phyloP scores from a whole-genome alignment of 2,797 vertebrate species.

The Anableps anableps region DNA sequence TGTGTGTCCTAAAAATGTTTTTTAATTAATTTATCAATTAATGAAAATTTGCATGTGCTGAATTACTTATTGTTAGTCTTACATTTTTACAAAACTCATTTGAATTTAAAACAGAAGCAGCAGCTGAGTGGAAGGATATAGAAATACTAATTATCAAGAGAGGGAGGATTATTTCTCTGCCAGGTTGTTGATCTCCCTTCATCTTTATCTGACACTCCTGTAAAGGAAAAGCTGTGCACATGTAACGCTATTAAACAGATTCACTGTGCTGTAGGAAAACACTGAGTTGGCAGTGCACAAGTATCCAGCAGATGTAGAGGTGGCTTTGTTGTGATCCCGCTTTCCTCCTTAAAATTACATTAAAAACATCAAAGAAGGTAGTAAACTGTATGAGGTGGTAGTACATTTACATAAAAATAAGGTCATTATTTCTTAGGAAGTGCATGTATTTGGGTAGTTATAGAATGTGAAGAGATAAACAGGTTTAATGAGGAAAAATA shows the following conservation, averaged over 20 bases:
- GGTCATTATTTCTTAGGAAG: slow-evolving; percentile 2
- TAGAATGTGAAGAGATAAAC: not conserved
- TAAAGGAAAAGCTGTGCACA: slow-evolving; percentile 44
- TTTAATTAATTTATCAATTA: not conserved
- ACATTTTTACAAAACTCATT: not conserved
- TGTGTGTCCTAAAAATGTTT: not conserved
- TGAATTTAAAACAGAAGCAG: not conserved
- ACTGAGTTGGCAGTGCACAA: slow-evolving; percentile 26
- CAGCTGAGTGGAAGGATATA: slow-evolving; percentile 12
- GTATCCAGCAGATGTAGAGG: slow-evolving; percentile 52
- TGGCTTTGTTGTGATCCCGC: slow-evolving; percentile 37
- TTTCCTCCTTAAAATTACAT: slow-evolving; percentile 35
- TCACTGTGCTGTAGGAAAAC: slow-evolving; percentile 45
- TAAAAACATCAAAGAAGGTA: not conserved
- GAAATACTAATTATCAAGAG: slow-evolving; percentile 25
- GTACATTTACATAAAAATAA: slow-evolving; percentile 10
- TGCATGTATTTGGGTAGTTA: not conserved
- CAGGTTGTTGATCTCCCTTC: slow-evolving; percentile 35
- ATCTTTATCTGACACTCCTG: slow-evolving; percentile 26
- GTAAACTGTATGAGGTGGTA: slow-evolving; percentile 1
- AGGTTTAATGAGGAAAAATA: not conserved
- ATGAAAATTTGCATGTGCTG: not conserved
- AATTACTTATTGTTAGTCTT: not conserved
- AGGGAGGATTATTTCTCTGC: slow-evolving; percentile 30
- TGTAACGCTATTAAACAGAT: slow-evolving; percentile 43